phyloP scores from a whole-genome alignment of 2,113 vertebrate species.

The Oncorhynchus clarkii region DNA sequence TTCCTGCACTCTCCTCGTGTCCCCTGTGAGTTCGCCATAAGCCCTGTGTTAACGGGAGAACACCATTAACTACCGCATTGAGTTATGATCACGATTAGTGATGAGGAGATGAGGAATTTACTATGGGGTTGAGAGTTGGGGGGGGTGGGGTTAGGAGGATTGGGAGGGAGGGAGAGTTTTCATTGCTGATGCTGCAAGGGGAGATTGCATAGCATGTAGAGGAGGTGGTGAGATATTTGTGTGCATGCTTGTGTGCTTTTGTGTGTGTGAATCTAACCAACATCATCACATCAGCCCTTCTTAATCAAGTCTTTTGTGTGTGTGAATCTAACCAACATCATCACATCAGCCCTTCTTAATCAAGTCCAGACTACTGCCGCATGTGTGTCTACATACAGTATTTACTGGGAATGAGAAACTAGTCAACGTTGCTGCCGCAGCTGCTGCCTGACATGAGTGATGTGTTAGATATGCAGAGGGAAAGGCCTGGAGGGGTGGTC shows the following conservation, averaged over 20 bases:
- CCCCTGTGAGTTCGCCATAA: too few species aligned
- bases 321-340: not conserved
- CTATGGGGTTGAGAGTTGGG: too few species aligned
- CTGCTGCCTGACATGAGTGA: conserved; percentile 42
- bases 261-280: not conserved
- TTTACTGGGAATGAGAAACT: conserved; percentile 14
- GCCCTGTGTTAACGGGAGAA: too few species aligned
- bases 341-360: not conserved
- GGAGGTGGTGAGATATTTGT: not conserved
- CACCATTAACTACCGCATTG: not conserved
- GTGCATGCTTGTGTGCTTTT: not conserved
- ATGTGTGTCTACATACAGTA: conserved; percentile 13
- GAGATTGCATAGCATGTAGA: too few species aligned
- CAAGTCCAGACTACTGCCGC: not conserved
- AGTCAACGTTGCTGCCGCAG: conserved; percentile 39
- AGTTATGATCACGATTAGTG: conserved; percentile 18
- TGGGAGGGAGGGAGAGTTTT: too few species aligned
- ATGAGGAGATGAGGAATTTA: not conserved
- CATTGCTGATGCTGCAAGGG: too few species aligned
- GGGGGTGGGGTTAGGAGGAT: too few species aligned
- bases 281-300: not conserved
- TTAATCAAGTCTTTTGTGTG: not conserved
- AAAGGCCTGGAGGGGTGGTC: conserved; percentile 26
- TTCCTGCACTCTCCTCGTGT: too few species aligned
- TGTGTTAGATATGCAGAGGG: conserved; percentile 46